phyloP scores from a whole-genome alignment of 1,140 invertebrate genomes.

The Sinella curviseta region DNA sequence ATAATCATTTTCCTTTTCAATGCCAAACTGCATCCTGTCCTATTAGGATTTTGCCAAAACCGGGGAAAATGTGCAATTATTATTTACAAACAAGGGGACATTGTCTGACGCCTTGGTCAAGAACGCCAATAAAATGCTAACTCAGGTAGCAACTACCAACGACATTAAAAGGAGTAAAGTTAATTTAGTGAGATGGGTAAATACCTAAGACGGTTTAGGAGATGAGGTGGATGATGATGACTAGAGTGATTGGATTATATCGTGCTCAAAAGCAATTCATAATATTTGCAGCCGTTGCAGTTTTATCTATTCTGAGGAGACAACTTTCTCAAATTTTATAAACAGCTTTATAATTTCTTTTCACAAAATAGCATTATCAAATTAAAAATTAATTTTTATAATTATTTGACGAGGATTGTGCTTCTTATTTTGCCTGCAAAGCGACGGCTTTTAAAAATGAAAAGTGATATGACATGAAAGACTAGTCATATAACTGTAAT shows the following conservation, averaged over 20 bases:
- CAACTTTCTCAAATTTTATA: conserved; percentile 9
- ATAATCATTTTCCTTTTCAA: background rate
- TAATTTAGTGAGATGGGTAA: background rate
- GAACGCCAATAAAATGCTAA: background rate
- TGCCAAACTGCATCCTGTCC: background rate
- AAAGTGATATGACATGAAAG: background rate
- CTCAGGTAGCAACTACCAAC: background rate
- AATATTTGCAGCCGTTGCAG: too few relatives aligned
- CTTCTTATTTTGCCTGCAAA: background rate
- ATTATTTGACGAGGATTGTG: background rate
- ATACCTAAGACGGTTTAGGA: background rate
- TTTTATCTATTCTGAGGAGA: background rate
- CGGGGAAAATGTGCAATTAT: conserved; percentile 13
- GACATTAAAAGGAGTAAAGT: background rate
- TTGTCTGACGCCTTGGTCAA: background rate
- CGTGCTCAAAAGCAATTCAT: conserved; percentile 2
- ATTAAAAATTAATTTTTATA: background rate
- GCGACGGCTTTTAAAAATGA: background rate
- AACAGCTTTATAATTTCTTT: background rate
- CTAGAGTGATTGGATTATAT: conserved; percentile 5
- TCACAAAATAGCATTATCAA: background rate
- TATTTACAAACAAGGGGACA: background rate
- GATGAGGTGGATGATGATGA: too few relatives aligned
- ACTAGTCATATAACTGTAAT: background rate
- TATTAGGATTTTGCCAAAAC: conserved; percentile 15